Base-by-base conservation (phyloP, 2,797 vertebrate species). In the Falco biarmicus region DNA sequence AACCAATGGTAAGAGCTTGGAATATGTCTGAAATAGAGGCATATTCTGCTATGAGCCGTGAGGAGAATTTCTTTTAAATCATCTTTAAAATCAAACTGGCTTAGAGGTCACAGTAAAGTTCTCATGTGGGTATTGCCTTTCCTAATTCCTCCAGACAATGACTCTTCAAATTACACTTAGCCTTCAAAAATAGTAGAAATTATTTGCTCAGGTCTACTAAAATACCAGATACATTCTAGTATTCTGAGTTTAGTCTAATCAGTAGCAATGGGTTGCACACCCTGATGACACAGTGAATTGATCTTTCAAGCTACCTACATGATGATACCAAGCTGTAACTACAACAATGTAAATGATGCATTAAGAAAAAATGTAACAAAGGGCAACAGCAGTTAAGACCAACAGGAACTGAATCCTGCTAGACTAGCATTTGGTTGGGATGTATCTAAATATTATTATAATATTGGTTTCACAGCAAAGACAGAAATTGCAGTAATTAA, bases 241-340 rank as follows among this genome's bases (percentile, higher is more conserved):
- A 37, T 45, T 21, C 32, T 8, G 19, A 22, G 87, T 96, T 96
- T 95, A 93, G 91, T 97, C 89, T 92, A 90, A 97, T 97, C 95
- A 95, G 96, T 97, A 97, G 93, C 95, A 97, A 94, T 66, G 57
- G 28, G 56, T 63, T 88, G 54, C n/a, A 41, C 54, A 47, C 29
- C 31, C 34, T 41, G 37, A 77, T 66, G 45, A n/a, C 48, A 61
- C 29, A 13, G 11, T 15, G 31, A 86, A 61, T 54, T 32, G 32
- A 53, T 28, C 54, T 28, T 61, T 59, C 61, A 31, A 47, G 43
- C 24, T 41, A 31, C 41, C 34, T 34, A 15, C 28, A 19, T 15
- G 17, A 47, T 11, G 21, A 41, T 19, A 34, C 48, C 79, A 50
- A 56, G 53, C 17, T 77, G 54, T 69, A 53, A 53, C 39, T 60